These are phyloP conservation scores for Cyprinodon diabolis DNA, from an alignment of 2,797 vertebrate species.

Conservation along the genomic window DNA sequence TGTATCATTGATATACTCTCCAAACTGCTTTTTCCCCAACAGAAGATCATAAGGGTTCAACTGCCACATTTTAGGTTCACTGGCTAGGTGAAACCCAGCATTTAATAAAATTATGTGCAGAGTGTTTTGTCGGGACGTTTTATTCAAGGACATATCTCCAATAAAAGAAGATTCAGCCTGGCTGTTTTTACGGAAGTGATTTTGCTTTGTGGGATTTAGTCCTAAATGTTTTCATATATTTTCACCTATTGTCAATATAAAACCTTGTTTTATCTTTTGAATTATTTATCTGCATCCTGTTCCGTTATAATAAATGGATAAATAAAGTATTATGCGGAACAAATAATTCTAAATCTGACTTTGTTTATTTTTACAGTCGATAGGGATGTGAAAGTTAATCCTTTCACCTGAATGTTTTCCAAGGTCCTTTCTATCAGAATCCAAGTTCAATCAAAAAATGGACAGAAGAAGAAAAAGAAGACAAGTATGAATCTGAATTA, in stretches of 20 bases:
- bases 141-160: slow-evolving; percentile 64
- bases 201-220: neutral
- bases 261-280: neutral
- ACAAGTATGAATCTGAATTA: too few species aligned
- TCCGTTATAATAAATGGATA: neutral
- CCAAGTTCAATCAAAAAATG: too few species aligned
- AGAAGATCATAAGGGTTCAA: slow-evolving; percentile 67
- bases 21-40: neutral
- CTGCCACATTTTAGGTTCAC: slow-evolving; percentile 72
- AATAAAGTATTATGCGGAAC: neutral
- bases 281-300: slow-evolving; percentile 11
- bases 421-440: too few species aligned
- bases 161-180: slow-evolving; percentile 32
- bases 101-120: slow-evolving; percentile 74
- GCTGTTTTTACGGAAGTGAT: slow-evolving; percentile 20
- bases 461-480: too few species aligned
- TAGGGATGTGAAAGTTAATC: neutral
- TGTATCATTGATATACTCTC: slow-evolving; percentile 35
- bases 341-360: neutral
- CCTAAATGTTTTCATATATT: slow-evolving; percentile 9
- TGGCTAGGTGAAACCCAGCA: slow-evolving; percentile 69
- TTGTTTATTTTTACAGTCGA: neutral
- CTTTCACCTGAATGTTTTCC: too few species aligned
- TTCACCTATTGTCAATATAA: slow-evolving; percentile 14
- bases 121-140: slow-evolving; percentile 52